Conservation (phyloP, 2,797 vertebrate genomes). For the Erithacus rubecula region DNA sequence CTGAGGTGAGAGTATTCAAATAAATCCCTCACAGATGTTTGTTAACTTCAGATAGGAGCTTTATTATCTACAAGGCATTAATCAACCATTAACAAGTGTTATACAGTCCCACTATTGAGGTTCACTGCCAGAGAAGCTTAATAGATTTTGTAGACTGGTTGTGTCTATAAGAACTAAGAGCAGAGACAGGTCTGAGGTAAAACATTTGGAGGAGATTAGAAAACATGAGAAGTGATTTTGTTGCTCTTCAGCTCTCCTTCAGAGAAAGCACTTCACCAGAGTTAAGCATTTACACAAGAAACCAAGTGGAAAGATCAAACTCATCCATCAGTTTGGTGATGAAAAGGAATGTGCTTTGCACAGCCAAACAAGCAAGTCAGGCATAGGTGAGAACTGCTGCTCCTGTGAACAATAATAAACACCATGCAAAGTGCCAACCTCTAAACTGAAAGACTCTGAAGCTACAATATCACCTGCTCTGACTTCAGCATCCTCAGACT, state of each 20-base stretch:
- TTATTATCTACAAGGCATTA: constrained; percentile 59
- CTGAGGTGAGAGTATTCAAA: constrained; percentile 61
- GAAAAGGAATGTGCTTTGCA: constrained; percentile 31
- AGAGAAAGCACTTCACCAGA: constrained; percentile 25
- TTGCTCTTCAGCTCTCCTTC: background rate
- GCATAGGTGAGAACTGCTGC: constrained; percentile 7
- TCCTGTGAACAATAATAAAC: constrained; percentile 19
- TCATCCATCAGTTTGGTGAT: constrained; percentile 31
- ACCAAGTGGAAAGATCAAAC: constrained; percentile 8
- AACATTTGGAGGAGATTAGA: constrained; percentile 49
- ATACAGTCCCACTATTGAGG: constrained; percentile 14
- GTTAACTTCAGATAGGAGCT: constrained; percentile 55
- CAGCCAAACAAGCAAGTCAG: constrained; percentile 8
- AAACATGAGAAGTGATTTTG: constrained; percentile 27
- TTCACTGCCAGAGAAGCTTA: constrained; percentile 43
- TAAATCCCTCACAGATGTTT: constrained; percentile 59
- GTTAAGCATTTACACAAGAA: constrained; percentile 48
- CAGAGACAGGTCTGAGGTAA: constrained; percentile 34
- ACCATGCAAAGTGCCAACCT: background rate
- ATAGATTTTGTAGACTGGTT: constrained; percentile 33
- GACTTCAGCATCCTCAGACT: background rate
- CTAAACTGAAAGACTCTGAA: background rate
- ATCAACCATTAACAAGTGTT: constrained; percentile 62
- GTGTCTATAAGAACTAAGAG: constrained; percentile 2
- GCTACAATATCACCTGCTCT: background rate